Percentiles rank a stretch among this genome's conserved stretches.
Conservation (phyloP, 2,797 vertebrate genomes). For the Threskiornis aethiopicus region DNA sequence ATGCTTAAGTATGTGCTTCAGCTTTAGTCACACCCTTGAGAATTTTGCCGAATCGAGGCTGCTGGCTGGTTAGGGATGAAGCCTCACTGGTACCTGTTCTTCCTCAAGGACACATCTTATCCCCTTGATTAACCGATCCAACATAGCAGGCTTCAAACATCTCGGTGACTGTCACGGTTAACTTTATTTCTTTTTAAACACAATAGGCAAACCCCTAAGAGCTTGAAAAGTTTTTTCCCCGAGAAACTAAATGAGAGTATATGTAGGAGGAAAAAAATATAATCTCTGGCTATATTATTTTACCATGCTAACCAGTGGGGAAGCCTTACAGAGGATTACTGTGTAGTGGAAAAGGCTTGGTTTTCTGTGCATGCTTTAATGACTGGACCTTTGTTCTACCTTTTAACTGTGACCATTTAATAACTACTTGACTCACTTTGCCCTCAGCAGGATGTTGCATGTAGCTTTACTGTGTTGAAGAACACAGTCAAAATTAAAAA, state of each 20-base stretch:
- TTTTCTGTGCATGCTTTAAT: neutral
- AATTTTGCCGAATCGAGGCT: neutral
- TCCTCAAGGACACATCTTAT: neutral
- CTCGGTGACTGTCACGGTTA: neutral
- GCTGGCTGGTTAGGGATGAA: neutral
- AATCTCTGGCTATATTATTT: neutral
- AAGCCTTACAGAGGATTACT: neutral
- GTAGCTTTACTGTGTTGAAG: neutral
- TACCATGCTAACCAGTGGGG: neutral
- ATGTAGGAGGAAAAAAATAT: neutral
- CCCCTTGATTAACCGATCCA: neutral
- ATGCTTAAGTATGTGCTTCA: neutral
- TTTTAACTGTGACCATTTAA: slow-evolving; percentile 4
- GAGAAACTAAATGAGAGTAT: neutral
- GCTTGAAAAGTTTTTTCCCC: neutral
- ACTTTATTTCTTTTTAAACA: neutral
- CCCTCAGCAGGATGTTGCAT: neutral
- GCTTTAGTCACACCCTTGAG: neutral
- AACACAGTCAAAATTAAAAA: neutral
- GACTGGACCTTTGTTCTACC: neutral
- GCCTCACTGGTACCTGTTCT: neutral
- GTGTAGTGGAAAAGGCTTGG: neutral
- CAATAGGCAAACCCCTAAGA: neutral
- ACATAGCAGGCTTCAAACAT: neutral
- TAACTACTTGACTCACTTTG: neutral